Evolutionary conservation across 2,797 vertebrate genomes (phyloP), one percentile per base, ranked within the genome.

Genomic region (Acropternis orthonyx): DNA sequence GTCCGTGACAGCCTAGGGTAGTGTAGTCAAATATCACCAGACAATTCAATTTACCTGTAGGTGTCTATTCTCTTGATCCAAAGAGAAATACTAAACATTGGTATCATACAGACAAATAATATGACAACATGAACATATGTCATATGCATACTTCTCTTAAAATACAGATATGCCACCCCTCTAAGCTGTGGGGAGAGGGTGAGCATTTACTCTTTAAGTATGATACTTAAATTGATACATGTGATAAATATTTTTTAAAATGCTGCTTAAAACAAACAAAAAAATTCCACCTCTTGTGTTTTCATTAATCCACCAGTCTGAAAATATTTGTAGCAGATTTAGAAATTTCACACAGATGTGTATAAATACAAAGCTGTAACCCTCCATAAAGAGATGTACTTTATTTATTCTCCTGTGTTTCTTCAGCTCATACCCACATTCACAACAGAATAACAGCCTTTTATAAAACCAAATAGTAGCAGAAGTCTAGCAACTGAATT

Each of bases 121-220:
- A 30, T 8, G 12, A 7, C 6, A 79, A n/a, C 4, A 55, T 11
- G 8, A 9, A 74, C 12, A 21, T 7, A 10, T 22, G 16, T 69
- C 1, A 0, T 32, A 30, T 9, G 0, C 21, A 30, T 54, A 41
- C 43, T 2, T 41, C 15, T 67, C 17, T 72, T 32, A 51, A 27
- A 58, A 39, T 14, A 61, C 12, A 82, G 41, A 22, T 71, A 72
- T 26, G 7, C 3, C 6, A 41, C 7, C 2, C 39, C 13, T 74
- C 11, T 66, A 36, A 87, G 13, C 2, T 36, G 22, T 3, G 4
- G 8, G 1, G 16, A 22, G 12, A 8, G 21, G 28, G 24, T 12
- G 3, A 7, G 3, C 27, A 51, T 36, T 7, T 2, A 51, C 0
- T 1, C 6, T 71, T 62, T 44, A 46, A 72, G 3, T 54, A 44